These are phyloP conservation scores for Euplexia lucipara DNA, from an alignment of 2,888 invertebrate genomes.

Conservation along the genomic window DNA sequence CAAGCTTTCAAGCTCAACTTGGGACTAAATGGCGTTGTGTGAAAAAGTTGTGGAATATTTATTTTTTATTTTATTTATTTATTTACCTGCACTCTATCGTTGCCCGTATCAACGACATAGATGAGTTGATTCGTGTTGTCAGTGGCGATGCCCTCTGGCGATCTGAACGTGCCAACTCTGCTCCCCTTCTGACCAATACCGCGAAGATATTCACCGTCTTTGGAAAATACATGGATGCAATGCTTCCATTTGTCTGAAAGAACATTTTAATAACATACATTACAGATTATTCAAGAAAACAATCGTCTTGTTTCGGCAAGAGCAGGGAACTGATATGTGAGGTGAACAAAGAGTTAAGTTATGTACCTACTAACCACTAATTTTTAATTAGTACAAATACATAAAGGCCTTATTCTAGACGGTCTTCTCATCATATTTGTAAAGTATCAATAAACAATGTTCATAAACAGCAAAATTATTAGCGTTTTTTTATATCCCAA, in stretches of 20 bases:
- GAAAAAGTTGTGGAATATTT: too few relatives aligned
- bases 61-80: neutral
- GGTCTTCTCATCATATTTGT: too few relatives aligned
- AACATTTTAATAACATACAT: neutral
- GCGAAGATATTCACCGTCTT: slow-evolving; percentile 91
- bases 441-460: too few relatives aligned
- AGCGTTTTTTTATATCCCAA: too few relatives aligned
- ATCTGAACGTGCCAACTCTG: slow-evolving; percentile 91
- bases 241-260: slow-evolving; percentile 93
- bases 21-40: too few relatives aligned
- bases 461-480: too few relatives aligned
- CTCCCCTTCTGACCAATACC: slow-evolving; percentile 93
- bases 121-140: slow-evolving; percentile 90
- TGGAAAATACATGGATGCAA: slow-evolving; percentile 93
- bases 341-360: too few relatives aligned
- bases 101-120: slow-evolving; percentile 95
- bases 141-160: slow-evolving; percentile 94
- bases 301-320: neutral
- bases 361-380: too few relatives aligned
- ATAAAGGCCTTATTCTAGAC: too few relatives aligned
- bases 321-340: too few relatives aligned
- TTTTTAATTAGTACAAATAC: too few relatives aligned
- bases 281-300: neutral
- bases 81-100: slow-evolving; percentile 92
- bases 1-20: too few relatives aligned